Evolutionary conservation across 2,888 invertebrate species (phyloP).

Genomic region (Melieria crassipennis): DNA sequence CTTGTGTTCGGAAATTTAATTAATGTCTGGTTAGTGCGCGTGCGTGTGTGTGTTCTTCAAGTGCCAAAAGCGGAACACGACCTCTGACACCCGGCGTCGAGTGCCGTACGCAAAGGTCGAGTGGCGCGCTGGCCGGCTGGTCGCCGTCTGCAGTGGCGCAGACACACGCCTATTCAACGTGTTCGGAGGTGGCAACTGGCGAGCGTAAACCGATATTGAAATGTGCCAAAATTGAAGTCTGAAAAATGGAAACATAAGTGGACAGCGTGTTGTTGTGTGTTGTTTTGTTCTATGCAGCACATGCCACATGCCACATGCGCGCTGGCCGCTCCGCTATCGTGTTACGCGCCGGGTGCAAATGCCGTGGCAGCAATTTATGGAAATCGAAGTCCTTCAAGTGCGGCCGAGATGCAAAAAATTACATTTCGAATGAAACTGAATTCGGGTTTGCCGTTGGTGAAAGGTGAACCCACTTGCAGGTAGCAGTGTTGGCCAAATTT

Average conservation of each 20-base stretch:
- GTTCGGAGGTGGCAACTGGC: conserved; percentile 32
- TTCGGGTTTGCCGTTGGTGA: too few relatives aligned
- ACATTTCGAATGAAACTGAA: too few relatives aligned
- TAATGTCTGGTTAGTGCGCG: neutral
- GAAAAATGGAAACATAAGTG: conserved; percentile 40
- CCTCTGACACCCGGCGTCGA: conserved; percentile 45
- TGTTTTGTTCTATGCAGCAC: conserved; percentile 29
- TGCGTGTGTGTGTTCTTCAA: conserved; percentile 10
- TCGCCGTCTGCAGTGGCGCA: conserved; percentile 17
- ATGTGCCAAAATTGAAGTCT: conserved; percentile 23
- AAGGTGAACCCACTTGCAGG: too few relatives aligned
- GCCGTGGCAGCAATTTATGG: too few relatives aligned
- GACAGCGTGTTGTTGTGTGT: conserved; percentile 10
- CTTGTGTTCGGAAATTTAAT: neutral
- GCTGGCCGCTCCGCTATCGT: too few relatives aligned
- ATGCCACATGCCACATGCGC: conserved; percentile 27
- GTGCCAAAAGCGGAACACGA: conserved; percentile 46
- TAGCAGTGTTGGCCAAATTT: too few relatives aligned
- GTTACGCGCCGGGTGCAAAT: too few relatives aligned
- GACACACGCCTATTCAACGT: conserved; percentile 16
- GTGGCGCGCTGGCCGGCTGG: conserved; percentile 9
- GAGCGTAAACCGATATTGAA: conserved; percentile 27
- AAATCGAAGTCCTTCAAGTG: too few relatives aligned
- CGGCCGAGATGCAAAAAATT: too few relatives aligned
- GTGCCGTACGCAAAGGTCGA: too few relatives aligned